Evolutionary conservation across 1,140 invertebrate species (phyloP).

Genomic region (Leptopilina boulardi): DNA sequence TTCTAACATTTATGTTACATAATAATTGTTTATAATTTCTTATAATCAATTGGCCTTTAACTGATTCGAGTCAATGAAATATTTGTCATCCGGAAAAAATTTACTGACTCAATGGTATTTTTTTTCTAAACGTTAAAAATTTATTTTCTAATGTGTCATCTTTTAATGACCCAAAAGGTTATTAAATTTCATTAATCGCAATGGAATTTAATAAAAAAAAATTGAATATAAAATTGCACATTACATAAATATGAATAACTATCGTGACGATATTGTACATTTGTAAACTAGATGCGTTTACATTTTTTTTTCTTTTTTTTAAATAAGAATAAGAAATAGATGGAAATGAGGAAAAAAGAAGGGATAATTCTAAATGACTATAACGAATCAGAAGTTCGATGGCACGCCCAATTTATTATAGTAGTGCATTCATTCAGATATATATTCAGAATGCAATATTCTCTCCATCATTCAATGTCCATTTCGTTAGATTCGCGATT

Average conservation of each 20-base stretch:
- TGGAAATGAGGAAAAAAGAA: neutral
- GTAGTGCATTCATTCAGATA: conserved; percentile 11
- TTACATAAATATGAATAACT: neutral
- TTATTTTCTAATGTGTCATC: neutral
- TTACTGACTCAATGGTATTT: neutral
- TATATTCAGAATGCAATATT: conserved; percentile 17
- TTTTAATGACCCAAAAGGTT: neutral
- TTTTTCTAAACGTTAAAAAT: neutral
- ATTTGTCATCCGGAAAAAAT: neutral
- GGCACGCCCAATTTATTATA: conserved; percentile 30
- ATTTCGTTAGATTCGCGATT: conserved; percentile 20
- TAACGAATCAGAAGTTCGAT: conserved; percentile 8
- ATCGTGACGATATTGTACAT: neutral
- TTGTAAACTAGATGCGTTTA: neutral
- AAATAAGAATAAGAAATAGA: neutral
- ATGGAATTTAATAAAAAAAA: neutral
- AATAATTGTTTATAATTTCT: neutral
- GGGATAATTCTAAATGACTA: neutral
- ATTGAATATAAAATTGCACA: neutral
- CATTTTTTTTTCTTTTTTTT: too few relatives aligned
- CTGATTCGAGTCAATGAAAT: neutral
- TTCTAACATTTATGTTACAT: neutral
- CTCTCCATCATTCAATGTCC: conserved; percentile 23
- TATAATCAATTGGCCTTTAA: neutral
- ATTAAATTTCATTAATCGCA: neutral